Evolutionary conservation across 1,140 invertebrate genomes (phyloP), one percentile per base, ranked within the genome.

Genomic region (Telenomus remus): DNA sequence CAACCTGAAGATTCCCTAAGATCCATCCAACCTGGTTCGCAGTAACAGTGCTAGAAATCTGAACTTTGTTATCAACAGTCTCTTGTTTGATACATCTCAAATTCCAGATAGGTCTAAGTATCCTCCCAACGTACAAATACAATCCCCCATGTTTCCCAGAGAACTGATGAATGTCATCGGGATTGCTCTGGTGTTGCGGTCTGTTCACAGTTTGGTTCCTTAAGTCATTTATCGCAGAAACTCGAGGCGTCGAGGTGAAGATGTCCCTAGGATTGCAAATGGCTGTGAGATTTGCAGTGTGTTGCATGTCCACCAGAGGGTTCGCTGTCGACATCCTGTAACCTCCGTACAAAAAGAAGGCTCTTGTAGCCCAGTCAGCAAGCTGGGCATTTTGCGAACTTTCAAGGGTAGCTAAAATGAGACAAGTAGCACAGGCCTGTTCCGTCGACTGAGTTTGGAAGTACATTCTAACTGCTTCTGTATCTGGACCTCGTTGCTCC

Each of bases 141-240:
- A 99, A 89, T 0, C 96, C 96, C 84, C 97, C 96, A 82, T 98
- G 97, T 86, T 97, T 97, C 3, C 94, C 91, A 1, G 95, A 96
- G 82, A 92, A 95, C 44, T 91, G 89, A 68, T 91, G 91, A 48
- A 90, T 83, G 35, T 89, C 85, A 37, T 80, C 72, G 9, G 76
- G 84, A 35, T 76, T 82, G 0, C 63, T 70, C 63, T 81, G 80
- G n/a, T 74, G 59, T 13, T 82, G 79, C 5, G 80, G 12, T 6
- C 83, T 81, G 14, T 80, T 82, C 0, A 80, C 44, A n/a, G n/a
- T 39, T 47, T 47, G 7, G 2, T 44, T 44, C 19, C 61, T 39
- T 10, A 63, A 34, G 57, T 88, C 86, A 13, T 82, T 79, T 2
- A 57, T 51, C 15, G 63, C 56, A 1, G 81, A 54, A 0, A 64